phyloP scores from a whole-genome alignment of 2,888 invertebrate species.

The Molorchus minor region DNA sequence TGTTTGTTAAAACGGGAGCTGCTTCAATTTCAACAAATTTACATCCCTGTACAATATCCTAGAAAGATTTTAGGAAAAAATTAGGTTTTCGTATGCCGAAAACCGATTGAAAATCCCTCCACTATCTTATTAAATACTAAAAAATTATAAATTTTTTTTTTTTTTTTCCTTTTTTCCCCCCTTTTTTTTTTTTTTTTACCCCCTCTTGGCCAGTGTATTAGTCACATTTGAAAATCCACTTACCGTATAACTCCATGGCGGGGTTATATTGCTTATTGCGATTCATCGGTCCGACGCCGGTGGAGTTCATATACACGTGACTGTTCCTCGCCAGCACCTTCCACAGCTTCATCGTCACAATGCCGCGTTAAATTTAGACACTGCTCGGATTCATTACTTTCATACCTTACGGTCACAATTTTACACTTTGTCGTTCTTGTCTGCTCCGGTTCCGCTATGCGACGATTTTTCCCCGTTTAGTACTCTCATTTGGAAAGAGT shows the following conservation, averaged over 20 bases:
- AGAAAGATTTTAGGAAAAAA: too few relatives aligned
- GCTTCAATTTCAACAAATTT: too few relatives aligned
- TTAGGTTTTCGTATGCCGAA: too few relatives aligned
- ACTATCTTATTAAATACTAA: too few relatives aligned
- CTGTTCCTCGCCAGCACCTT: conserved; percentile 61
- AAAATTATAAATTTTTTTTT: too few relatives aligned
- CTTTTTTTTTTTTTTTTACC: too few relatives aligned
- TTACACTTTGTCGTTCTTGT: conserved; percentile 17
- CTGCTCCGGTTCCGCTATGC: conserved; percentile 3
- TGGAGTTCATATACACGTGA: conserved; percentile 55
- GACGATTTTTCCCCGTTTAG: conserved; percentile 7
- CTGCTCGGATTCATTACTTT: conserved; percentile 8
- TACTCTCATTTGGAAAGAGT: conserved; percentile 4
- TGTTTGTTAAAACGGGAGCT: too few relatives aligned
- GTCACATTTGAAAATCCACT: too few relatives aligned
- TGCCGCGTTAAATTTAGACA: conserved; percentile 10
- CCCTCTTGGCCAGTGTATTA: too few relatives aligned
- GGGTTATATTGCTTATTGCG: conserved; percentile 47
- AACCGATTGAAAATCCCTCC: too few relatives aligned
- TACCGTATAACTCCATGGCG: conserved; percentile 53
- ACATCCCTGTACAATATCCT: too few relatives aligned
- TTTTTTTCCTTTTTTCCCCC: too few relatives aligned
- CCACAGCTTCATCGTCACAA: conserved; percentile 60
- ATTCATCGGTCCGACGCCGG: conserved; percentile 32
- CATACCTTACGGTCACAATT: conserved; percentile 4